phyloP scores from a whole-genome alignment of 30 jellyfish, hydroid and myxozoan genomes.

The Aurelia sp. region DNA sequence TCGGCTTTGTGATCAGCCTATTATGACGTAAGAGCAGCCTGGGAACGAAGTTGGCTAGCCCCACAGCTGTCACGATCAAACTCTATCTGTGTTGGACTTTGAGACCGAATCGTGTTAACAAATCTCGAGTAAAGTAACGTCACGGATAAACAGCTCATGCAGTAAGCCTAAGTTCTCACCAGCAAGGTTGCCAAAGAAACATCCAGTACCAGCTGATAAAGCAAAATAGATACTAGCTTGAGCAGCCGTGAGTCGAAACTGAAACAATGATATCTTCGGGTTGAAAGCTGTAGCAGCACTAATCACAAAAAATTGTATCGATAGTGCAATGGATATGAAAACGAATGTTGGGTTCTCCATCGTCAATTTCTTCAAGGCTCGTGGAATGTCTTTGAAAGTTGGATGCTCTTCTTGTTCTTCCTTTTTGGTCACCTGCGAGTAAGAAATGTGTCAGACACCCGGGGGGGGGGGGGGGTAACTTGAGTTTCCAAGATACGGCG shows the following conservation, averaged over 20 bases:
- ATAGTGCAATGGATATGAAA: conserved; percentile 55
- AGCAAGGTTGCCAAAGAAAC: conserved; percentile 48
- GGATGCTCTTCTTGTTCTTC: background rate
- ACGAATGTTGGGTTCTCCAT: conserved; percentile 61
- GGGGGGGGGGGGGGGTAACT: no score
- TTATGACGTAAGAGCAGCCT: no score
- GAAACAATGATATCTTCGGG: conserved; percentile 68
- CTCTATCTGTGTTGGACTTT: no score
- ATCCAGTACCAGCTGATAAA: conserved; percentile 37
- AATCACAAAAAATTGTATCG: conserved; percentile 28
- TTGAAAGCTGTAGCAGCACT: conserved; percentile 66
- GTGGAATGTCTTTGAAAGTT: conserved; percentile 12
- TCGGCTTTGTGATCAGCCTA: no score
- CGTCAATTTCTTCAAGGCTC: conserved; percentile 20
- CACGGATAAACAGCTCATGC: no score
- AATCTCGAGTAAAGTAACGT: no score
- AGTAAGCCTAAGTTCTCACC: conserved; percentile 23
- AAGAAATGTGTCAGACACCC: background rate
- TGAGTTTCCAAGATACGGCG: no score
- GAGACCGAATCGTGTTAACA: no score
- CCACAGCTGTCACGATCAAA: no score
- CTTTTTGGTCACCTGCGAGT: background rate
- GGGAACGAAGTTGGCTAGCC: no score
- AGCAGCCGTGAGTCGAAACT: conserved; percentile 72
- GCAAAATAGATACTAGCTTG: conserved; percentile 50